Evolutionary conservation across 2,113 vertebrate species (phyloP), one percentile per base, ranked within the genome.

Genomic region (Urocitellus parryii): DNA sequence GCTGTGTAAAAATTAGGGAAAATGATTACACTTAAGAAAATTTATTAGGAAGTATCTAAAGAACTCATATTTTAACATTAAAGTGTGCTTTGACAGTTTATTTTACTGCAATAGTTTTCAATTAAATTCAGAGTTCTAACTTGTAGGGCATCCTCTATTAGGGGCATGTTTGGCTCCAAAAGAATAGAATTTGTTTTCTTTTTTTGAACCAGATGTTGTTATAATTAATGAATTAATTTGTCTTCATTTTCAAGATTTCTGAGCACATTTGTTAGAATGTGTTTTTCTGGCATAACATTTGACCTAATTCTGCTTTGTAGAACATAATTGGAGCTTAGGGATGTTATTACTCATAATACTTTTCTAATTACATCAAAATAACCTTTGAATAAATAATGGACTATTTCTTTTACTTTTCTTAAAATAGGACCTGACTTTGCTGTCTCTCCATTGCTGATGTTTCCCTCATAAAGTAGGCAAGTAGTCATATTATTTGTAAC

Each of bases 201-300:
- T 77, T 80, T 39, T 78, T 82, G 34, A 86, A 93, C 74, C 27
- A 83, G 16, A 48, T 68, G 20, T 79, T 87, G 48, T 67, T 92
- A 37, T 2, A 77, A 63, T 82, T 96, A 89, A 48, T 79, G 11
- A 51, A 24, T 63, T 63, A 91, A 88, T 88, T 84, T 80, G 42
- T 84, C 67, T 82, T 89, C 81, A 84, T 90, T 97, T 96, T 95
- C 13, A 95, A 93, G 61, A 93, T 88, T 78, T 91, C 63, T 74
- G 68, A 68, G 3, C 53, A 70, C 13, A 82, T 80, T 88, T 91
- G 12, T 91, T 93, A 81, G 13, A 88, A 8, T 67, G 14, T 78
- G 82, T 84, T 14, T 95, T 78, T 78, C 17, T 58, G 20, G 25
- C 14, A n/a, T 95, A 90, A 67, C 77, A 74, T 86, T 51, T 91